A percentile compares a stretch with the other conserved stretches of the same genome.
These are phyloP conservation scores for Gonocerus acuteangulatus DNA, from an alignment of 2,888 invertebrate genomes.

Conservation along the genomic window DNA sequence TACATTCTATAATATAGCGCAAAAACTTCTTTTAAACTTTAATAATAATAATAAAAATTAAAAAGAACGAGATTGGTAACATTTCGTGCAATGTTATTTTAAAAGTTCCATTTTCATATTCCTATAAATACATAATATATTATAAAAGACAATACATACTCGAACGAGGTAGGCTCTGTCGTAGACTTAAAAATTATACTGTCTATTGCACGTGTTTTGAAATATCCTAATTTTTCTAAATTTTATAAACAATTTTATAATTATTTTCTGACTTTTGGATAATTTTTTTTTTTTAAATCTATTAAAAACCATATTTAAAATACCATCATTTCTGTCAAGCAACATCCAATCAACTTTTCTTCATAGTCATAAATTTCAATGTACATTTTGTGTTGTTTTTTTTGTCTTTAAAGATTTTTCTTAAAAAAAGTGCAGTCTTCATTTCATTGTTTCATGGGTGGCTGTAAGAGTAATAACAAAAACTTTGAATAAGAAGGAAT, in stretches of 20 bases:
- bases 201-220: constrained; percentile 31
- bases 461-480: constrained; percentile 17
- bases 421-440: constrained; percentile 22
- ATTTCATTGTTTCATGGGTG: constrained; percentile 23
- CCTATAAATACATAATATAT: constrained; percentile 23
- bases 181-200: constrained; percentile 29
- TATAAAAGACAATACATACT: constrained; percentile 31
- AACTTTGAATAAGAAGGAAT: neutral
- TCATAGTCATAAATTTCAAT: constrained; percentile 7
- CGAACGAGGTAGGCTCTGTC: constrained; percentile 34
- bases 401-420: constrained; percentile 13
- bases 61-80: constrained; percentile 23
- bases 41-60: constrained; percentile 5
- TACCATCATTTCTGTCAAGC: constrained; percentile 4
- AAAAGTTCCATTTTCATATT: constrained; percentile 17
- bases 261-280: neutral
- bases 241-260: constrained; percentile 10
- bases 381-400: constrained; percentile 5
- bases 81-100: constrained; percentile 26
- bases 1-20: constrained; percentile 26
- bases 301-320: constrained; percentile 12
- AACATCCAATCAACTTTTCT: constrained; percentile 5
- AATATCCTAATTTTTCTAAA: constrained; percentile 9
- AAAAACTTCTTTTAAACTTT: constrained; percentile 15
- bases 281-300: neutral